These are phyloP conservation scores for Gymnocypris eckloni DNA, from an alignment of 2,797 vertebrate genomes.

Conservation along the genomic window DNA sequence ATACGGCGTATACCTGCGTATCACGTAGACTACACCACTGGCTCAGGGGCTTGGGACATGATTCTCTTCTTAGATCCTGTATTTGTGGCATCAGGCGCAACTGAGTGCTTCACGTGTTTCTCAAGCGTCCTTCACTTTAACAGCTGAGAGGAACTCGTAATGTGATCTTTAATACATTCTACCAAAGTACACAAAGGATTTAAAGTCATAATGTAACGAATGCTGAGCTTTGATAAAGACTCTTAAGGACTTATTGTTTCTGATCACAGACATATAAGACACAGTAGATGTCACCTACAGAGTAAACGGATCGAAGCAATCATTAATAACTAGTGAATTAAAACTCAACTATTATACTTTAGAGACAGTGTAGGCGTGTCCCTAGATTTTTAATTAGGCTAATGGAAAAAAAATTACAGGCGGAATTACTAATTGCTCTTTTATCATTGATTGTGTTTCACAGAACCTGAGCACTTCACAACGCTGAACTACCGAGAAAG, in stretches of 20 bases:
- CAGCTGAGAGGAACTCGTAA: neutral
- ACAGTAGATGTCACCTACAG: neutral
- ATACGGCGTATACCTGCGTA: no score
- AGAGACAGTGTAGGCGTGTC: neutral
- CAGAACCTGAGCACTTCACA: no score
- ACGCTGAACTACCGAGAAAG: no score
- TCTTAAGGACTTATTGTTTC: neutral
- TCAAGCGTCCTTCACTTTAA: neutral
- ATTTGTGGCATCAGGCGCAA: neutral
- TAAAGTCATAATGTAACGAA: neutral
- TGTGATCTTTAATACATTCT: neutral
- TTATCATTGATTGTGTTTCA: no score
- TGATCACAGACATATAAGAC: neutral
- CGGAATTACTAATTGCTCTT: neutral
- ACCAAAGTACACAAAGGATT: neutral
- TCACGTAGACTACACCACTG: neutral
- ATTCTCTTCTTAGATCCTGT: neutral
- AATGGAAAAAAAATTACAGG: neutral
- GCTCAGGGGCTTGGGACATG: neutral
- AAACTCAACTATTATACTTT: neutral
- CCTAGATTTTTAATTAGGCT: neutral
- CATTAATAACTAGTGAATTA: neutral
- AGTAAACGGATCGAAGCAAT: neutral
- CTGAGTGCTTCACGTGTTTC: constrained; percentile 1
- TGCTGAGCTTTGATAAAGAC: neutral